Evolutionary conservation across 2,888 invertebrate genomes (phyloP).

Genomic region (Heliothis peltigera): DNA sequence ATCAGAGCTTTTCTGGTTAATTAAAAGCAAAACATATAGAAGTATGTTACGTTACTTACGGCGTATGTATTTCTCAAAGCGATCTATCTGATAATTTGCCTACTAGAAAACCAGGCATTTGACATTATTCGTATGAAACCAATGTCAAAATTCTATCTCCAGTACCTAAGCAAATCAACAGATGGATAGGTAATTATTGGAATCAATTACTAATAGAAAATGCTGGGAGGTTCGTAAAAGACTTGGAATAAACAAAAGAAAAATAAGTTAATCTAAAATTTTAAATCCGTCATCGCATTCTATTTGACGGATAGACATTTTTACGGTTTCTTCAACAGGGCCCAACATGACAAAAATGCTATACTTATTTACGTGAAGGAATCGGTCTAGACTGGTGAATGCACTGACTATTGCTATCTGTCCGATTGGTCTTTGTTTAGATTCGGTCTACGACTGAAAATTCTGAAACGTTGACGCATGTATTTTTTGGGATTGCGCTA

Average conservation of each 20-base stretch:
- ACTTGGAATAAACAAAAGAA: not conserved
- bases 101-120: too few species aligned
- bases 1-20: too few species aligned
- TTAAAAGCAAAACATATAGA: too few species aligned
- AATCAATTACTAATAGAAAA: too few species aligned
- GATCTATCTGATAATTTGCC: too few species aligned
- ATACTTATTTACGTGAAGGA: constrained; percentile 60
- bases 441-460: constrained; percentile 35
- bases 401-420: constrained; percentile 61
- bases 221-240: too few species aligned
- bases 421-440: constrained; percentile 65
- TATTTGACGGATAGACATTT: constrained; percentile 3
- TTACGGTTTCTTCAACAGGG: constrained; percentile 23
- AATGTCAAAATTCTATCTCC: too few species aligned
- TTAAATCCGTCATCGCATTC: not conserved
- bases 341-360: constrained; percentile 16
- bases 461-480: constrained; percentile 34
- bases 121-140: too few species aligned
- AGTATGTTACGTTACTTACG: too few species aligned
- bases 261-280: not conserved
- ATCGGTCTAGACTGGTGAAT: constrained; percentile 68
- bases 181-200: too few species aligned
- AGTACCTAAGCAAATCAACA: too few species aligned
- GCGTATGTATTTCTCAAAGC: too few species aligned
- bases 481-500: constrained; percentile 34